Evolutionary conservation across 1,140 invertebrate genomes (phyloP), one percentile per base, ranked within the genome.

Genomic region (Pectinophora gossypiella): DNA sequence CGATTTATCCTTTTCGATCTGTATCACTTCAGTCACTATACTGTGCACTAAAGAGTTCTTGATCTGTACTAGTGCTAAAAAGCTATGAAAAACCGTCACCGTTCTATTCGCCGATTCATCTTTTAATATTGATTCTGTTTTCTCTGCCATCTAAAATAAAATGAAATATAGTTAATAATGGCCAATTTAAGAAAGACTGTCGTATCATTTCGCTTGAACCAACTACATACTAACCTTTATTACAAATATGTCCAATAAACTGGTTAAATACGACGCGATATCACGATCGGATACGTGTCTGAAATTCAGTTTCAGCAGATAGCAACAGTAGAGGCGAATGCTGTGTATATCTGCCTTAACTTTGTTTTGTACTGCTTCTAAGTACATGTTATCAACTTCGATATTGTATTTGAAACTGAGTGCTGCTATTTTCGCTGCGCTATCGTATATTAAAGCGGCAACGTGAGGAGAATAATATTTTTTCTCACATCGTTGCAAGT

Each of bases 91-190:
- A 18, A 87, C 59, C 1, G 81, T 79, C 0, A 62, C 60, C 16
- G 85, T 81, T 58, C 85, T 70, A 57, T 88, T 87, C 1, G 61
- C 57, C 23, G 70, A 69, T 65, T 88, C 87, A 47, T 88, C 85
- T 64, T 74, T 76, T 27, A 83, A 36, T 42, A 78, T 56, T 3
- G 54, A 51, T 45, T 78, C 71, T 12, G 71, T 61, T 44, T 60
- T 58, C 18, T 71, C 67, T 15, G 68, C 44, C 7, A 81, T 56
- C 85, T 87, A 45, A 35, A 80, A 72, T 16, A 54, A 54, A 21
- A 44, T 48, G 27, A 9, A 32, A 23, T 56, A 54, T 36, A 51
- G 13, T n/a, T n/a, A n/a, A n/a, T n/a, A n/a, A n/a, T n/a, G 12
- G 21, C n/a, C 6, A 43, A 27, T n/a, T 19, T n/a, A 27, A 40